A percentile compares a stretch with the other conserved stretches of the same genome.
Evolutionary conservation across 2,113 vertebrate species (phyloP).

Genomic region (Psittacula cyanocephala): DNA sequence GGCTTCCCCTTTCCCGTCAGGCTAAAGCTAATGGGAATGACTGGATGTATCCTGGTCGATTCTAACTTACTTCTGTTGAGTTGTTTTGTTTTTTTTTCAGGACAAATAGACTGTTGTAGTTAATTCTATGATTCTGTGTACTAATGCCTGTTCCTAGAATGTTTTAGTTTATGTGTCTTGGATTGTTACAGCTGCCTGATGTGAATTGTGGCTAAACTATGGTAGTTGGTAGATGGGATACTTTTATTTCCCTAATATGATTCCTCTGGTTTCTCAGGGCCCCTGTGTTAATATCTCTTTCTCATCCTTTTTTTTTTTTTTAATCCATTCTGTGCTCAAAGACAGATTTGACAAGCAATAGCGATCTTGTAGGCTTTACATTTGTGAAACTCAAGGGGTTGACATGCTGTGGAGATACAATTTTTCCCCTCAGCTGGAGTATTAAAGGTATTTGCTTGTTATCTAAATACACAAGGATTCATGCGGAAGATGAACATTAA

Average conservation of each 20-base stretch:
- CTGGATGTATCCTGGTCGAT: fast-evolving
- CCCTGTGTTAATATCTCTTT: neutral
- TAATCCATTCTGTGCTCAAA: fast-evolving
- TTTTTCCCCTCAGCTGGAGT: neutral
- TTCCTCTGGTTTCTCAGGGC: neutral
- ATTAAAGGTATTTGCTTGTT: neutral
- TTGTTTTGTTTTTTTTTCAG: neutral
- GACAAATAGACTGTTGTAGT: neutral
- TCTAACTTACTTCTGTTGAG: neutral
- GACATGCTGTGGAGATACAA: neutral
- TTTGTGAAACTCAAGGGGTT: neutral
- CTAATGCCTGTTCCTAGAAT: fast-evolving
- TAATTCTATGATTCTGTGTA: neutral
- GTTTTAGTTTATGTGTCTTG: fast-evolving
- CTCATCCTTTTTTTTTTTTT: neutral
- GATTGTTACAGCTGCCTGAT: neutral
- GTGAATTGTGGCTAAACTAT: fast-evolving
- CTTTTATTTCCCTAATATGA: neutral
- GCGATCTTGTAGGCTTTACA: neutral
- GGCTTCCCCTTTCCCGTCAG: neutral
- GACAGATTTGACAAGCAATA: neutral
- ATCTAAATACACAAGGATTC: neutral
- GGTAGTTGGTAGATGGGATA: fast-evolving
- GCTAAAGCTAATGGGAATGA: fast-evolving
- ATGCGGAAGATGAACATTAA: neutral